Evolutionary conservation across 2,888 invertebrate species (phyloP), one percentile per base, ranked within the genome.

Genomic region (Caenorhabditis japonica): DNA sequence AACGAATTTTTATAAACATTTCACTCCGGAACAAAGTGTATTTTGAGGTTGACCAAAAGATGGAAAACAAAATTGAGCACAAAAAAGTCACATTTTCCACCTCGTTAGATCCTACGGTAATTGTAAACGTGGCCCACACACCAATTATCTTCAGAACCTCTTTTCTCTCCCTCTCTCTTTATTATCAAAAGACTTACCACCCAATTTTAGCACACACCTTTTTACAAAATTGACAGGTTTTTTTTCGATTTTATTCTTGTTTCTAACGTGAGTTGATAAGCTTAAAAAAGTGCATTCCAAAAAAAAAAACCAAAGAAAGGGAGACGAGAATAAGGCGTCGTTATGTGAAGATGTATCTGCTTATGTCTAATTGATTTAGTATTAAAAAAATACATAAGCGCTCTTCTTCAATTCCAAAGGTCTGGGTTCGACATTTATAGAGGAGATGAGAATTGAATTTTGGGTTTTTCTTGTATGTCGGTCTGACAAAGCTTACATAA

Each of bases 41-140:
- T 66, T 66, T 47, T 66, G 66, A 49, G 56, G 66, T 55, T 66
- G 46, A 47, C 13, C 38, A 55, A 64, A 47, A 64, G 17, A 46
- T 33, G 33, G 4, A 21, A 12, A 36, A 47, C 15, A 38, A 38
- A 51, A 36, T 47, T 2, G 47, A 15, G 33, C 30, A 7, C 27
- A 17, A 13, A 33, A 15, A 25, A 21, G 15, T 12, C 23, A 12
- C 33, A 38, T 27, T 19, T 23, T 39, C 30, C 38, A 46, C 12
- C 23, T 39, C 41, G 55, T 62, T 62, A 33, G 30, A 23, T 53
- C 47, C 55, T 64, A 64, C 64, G 47, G 64, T 64, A 64, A 55
- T 15, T 56, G 53, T 55, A 62, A 55, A 15, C 27, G 25, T n/a
- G 49, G 43, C n/a, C 10, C 15, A 34, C 21, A n/a, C n/a, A n/a